A percentile compares a stretch with the other conserved stretches of the same genome.
phyloP scores from a whole-genome alignment of 1,140 invertebrate genomes.

The Trichonephila inaurata region DNA sequence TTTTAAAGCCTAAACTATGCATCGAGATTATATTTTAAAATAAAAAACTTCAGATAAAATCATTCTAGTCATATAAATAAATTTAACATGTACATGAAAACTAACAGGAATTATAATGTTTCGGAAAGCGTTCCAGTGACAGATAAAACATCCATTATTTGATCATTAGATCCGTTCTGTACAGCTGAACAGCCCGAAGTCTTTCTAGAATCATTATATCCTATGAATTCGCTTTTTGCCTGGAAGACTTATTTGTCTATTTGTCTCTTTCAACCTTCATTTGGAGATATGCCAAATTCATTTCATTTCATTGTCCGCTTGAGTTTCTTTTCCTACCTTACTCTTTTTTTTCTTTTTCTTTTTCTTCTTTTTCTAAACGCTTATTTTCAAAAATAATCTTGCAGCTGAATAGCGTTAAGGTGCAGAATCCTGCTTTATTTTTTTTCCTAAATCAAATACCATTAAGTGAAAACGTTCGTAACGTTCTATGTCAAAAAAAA shows the following conservation, averaged over 20 bases:
- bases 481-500: background rate
- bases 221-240: slow-evolving; percentile 2
- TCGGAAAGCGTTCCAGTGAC: background rate
- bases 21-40: too few relatives aligned
- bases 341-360: background rate
- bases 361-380: background rate
- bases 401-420: background rate
- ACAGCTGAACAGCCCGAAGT: background rate
- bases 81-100: background rate
- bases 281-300: background rate
- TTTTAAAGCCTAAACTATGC: too few relatives aligned
- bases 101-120: background rate
- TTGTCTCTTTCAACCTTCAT: slow-evolving; percentile 1
- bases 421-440: background rate
- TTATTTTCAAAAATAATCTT: background rate
- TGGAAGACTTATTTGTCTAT: background rate
- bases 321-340: background rate
- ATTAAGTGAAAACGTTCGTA: background rate
- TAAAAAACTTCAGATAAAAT: background rate
- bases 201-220: background rate
- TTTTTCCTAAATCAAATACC: background rate
- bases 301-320: background rate
- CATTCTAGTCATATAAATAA: background rate
- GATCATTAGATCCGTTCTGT: background rate
- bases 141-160: background rate